Conservation (phyloP, 2,797 vertebrate species). For the Lithobates pipiens region DNA sequence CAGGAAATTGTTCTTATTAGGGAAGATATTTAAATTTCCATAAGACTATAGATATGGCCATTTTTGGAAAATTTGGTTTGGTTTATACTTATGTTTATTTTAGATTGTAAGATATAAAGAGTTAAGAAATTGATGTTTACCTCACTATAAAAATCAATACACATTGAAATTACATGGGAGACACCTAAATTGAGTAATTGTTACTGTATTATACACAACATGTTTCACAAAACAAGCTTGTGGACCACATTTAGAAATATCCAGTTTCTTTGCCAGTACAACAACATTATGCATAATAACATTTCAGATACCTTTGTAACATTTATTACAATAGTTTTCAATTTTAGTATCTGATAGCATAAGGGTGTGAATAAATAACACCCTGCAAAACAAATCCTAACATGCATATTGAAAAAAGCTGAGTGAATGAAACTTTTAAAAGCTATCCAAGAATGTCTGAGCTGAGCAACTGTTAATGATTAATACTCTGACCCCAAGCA, state of each 20-base stretch:
- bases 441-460: neutral
- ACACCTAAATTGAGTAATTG: neutral
- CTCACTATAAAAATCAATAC: neutral
- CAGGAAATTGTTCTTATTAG: no score
- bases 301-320: no score
- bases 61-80: no score
- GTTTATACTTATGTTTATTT: no score
- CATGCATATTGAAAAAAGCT: neutral
- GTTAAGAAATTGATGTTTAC: no score
- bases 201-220: neutral
- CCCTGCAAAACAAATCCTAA: neutral
- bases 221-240: neutral
- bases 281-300: no score
- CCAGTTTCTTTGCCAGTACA: neutral
- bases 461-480: slow-evolving; percentile 19
- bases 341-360: neutral
- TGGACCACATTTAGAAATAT: neutral
- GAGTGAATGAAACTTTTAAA: slow-evolving; percentile 5
- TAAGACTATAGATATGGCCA: no score
- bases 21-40: no score
- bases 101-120: no score
- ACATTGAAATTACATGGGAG: no score
- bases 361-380: slow-evolving; percentile 3
- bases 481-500: slow-evolving; percentile 5
- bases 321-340: no score